Base-by-base conservation (phyloP, 2,888 invertebrate genomes). In the Selenia dentaria region DNA sequence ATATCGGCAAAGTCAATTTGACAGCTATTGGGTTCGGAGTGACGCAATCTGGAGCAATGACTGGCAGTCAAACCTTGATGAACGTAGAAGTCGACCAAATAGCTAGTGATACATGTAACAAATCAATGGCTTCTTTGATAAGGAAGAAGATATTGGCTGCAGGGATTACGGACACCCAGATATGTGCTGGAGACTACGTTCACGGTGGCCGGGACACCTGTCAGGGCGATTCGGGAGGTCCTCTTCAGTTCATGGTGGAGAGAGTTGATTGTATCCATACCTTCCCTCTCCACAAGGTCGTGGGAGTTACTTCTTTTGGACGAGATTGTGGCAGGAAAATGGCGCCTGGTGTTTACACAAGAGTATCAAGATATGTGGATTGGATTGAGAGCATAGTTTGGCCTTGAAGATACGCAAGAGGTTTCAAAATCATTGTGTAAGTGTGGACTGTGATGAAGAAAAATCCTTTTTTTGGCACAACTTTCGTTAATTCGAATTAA, bases 1-100 rank as follows among this genome's bases (percentile, higher is more conserved):
- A 70, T 6, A 62, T 80, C 0, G 57, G 57, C 0, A 53, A 65
- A 8, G 58, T 51, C 0, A 86, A 79, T 34, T 80, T 92, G 3
- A 92, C 93, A 1, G 94, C 93, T 0, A 92, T 92, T 20, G 95
- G 94, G 2, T 95, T 94, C 74, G 94, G 94, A 1, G 92, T 91
- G 42, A 91, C 91, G 0, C 61, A 70, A 9, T 82, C 89, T 11
- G 91, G 90, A 65, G 80, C 75, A 0, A 53, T 64, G 0, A 52
- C 54, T 2, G 88, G 89, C 0, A 91, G 91, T 50, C 80, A 83
- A 51, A 90, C 90, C 0, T 48, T 91, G 27, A 91, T 91, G 91
- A 85, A 75, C 49, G 91, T 91, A 0, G 82, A 90, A n/a, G 75
- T 91, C 0, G 87, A 89, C 47, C 48, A 79, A 0, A 70, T 91